Base-by-base conservation (phyloP, 2,113 vertebrate species). In the Paralichthys olivaceus region DNA sequence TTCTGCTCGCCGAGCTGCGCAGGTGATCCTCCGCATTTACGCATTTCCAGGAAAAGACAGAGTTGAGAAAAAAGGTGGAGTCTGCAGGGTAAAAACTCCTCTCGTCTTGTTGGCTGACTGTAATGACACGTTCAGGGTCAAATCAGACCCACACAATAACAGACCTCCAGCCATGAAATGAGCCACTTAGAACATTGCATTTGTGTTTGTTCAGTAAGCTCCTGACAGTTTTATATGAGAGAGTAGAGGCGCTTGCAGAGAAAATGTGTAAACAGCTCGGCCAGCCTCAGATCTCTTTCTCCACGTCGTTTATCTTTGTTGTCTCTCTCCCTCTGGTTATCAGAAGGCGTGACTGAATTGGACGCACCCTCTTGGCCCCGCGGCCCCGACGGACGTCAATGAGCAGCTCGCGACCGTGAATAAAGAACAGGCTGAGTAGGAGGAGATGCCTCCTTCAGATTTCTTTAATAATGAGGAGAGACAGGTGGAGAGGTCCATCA, bases 401-500 rank as follows among this genome's bases (percentile, higher is more conserved):
- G 57, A 84, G 77, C 67, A 61, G 81, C 80, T 81, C 25, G 40
- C 84, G 89, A 83, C 83, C 45, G 5, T 84, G 80, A 88, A 85
- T 75, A 70, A 71, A 79, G 79, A 88, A 85, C 84, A 78, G 73
- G 51, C 80, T 69, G 83, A 84, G 84, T 45, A 40, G 69, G 81
- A 72, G 79, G 67, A 72, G 61, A 84, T 23, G 71, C 58, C 69
- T 85, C 80, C 47, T 78, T 80, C 83, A 85, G 80, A 68, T 54
- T 45, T 66, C 68, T 84, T 79, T 80, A 62, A 83, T 89, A 82
- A 90, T 69, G 80, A 88, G 84, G 72, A 73, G 60, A 83, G 83
- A 87, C 66, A 40, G 61, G 71, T 25, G 54, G 4, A 74, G 71
- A 47, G 72, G 81, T 78, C 75, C 58, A 90, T 90, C 81, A 75